Evolutionary conservation across 2,888 invertebrate species (phyloP), one percentile per base, ranked within the genome.

Genomic region (Cephus nigrinus): DNA sequence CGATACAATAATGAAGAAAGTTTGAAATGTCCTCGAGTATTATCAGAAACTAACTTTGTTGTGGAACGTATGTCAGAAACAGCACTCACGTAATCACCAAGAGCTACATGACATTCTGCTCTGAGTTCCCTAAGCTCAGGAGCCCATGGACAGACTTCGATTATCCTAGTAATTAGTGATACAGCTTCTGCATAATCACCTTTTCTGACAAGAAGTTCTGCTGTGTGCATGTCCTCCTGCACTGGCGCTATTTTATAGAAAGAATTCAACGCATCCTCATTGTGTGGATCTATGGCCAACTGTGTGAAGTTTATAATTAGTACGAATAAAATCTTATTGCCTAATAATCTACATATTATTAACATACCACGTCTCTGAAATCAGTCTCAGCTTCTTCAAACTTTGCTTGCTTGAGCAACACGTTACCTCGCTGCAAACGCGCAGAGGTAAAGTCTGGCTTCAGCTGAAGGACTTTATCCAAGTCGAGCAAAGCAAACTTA

Each of bases 401-500:
- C 83, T 96, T 94, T 0, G 97, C 99, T 91, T 97, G 94, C 90
- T 99, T 99, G 86, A 99, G 93, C 89, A 97, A 95, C 79, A 99
- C 96, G 87, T 95, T 96, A 36, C 97, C 99, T 84, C 98, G 93
- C 90, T 98, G 98, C 75, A 92, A 88, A 91, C 95, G 94, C 76
- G 98, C 99, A 4, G 98, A 95, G 78, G 95, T 95, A 92, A 99
- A 99, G 91, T 99, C 99, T 11, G 98, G 96, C 90, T 99, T 99
- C 79, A 99, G 91, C 89, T 98, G 96, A 82, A 99, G 92, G 36
- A 98, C 99, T 92, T 95, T 95, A 85, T 97, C 96, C 85, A 99
- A 95, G 92, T 99, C 99, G 86, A 96, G 95, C 68, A 99, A 93
- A 0, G 99, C 99, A 89, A 98, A 96, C 90, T 97, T 97, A 0